Conservation (phyloP, 2,888 invertebrate genomes). For the Helobdella robusta region DNA sequence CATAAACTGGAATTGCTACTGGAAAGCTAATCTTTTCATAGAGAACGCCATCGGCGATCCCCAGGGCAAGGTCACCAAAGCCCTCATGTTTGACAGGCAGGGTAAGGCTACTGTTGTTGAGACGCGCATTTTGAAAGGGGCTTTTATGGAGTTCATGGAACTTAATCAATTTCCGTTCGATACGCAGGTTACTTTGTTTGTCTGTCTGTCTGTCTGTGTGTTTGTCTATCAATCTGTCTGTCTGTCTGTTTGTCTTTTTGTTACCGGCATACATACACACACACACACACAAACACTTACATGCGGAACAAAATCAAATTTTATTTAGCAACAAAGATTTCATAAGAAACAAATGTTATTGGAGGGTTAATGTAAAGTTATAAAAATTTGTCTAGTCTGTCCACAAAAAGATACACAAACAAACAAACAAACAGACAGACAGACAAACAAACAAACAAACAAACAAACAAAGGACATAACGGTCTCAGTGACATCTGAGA, state of each 20-base stretch:
- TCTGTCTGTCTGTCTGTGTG: neutral
- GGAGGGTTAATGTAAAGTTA: no score
- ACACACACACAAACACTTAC: no score
- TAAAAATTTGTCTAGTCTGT: no score
- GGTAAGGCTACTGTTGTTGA: conserved; percentile 26
- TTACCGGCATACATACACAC: no score
- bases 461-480: conserved; percentile 30
- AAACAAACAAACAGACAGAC: no score
- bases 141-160: conserved; percentile 29
- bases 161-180: conserved; percentile 30
- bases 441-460: no score
- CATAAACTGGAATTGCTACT: conserved; percentile 28
- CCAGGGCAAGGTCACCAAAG: conserved; percentile 21
- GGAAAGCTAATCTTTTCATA: conserved; percentile 33
- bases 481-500: conserved; percentile 23
- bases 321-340: no score
- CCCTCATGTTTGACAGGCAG: neutral
- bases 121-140: conserved; percentile 24
- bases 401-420: no score
- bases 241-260: no score
- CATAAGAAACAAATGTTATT: no score
- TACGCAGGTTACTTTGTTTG: conserved; percentile 22
- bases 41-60: conserved; percentile 34
- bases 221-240: no score
- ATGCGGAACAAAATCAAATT: no score